Evolutionary conservation across 2,113 vertebrate genomes (phyloP), one percentile per base, ranked within the genome.

Genomic region (Drymodes brunneopygia): DNA sequence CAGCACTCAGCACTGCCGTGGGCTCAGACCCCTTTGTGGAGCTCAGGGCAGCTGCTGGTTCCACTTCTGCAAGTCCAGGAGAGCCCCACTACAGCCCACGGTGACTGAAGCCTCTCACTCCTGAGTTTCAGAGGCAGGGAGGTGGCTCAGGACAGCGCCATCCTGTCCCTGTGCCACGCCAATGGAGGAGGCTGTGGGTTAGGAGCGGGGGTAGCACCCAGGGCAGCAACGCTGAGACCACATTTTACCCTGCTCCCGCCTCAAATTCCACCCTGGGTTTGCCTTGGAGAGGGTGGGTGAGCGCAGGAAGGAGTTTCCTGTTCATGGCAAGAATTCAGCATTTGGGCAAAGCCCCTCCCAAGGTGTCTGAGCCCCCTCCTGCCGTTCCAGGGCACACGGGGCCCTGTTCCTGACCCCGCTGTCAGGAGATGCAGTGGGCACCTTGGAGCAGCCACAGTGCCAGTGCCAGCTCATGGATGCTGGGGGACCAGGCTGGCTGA

Each of bases 131-230:
- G 56, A 15, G 53, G 40, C 38, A n/a, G 28, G 33, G 64, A 56
- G 42, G 61, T 13, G 51, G 42, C 79, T 58, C 70, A 15, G 81
- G 71, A 36, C 54, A 15, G 56, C 2, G 14, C 14, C 53, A 21
- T 12, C 35, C 47, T 5, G 0, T 60, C 33, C 44, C 36, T 10
- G 2, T 0, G 3, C 19, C 11, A 0, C 3, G 5, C 35, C 40
- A 16, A 31, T 60, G 67, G 33, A 73, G 50, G 65, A 36, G 40
- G 35, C 29, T 16, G 25, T 4, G 40, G 12, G 22, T 12, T 42
- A 3, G n/a, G 20, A 5, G 42, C 48, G 7, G 21, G 45, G 24
- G 6, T 7, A 60, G 58, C 18, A 23, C 5, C 15, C 29, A 4
- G 24, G 3, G 25, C 29, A 33, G 51, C 0, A 35, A 35, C 9